phyloP scores from a whole-genome alignment of 2,888 invertebrate species.

The Calameuta idolon region DNA sequence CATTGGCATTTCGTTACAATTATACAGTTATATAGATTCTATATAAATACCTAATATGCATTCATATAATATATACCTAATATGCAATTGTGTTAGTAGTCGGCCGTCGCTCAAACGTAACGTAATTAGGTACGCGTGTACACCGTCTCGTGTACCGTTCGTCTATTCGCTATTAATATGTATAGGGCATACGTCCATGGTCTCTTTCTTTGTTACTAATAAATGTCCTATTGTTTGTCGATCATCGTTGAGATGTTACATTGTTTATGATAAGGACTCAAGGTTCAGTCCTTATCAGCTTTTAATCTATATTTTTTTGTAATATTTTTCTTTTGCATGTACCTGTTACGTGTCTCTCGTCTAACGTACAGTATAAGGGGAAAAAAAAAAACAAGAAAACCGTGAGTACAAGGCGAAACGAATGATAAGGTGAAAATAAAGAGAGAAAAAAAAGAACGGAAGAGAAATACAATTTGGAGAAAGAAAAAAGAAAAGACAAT shows the following conservation, averaged over 20 bases:
- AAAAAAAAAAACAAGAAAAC: conserved; percentile 12
- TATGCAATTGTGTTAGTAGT: conserved; percentile 64
- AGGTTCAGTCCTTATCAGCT: not conserved
- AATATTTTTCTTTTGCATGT: conserved; percentile 14
- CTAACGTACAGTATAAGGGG: conserved; percentile 25
- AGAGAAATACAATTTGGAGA: not conserved
- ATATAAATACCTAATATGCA: conserved; percentile 67
- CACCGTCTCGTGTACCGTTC: conserved; percentile 20
- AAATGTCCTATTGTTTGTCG: conserved; percentile 3
- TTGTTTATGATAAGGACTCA: not conserved
- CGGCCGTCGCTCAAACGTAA: conserved; percentile 59
- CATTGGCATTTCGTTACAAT: conserved; percentile 66
- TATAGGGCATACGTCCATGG: conserved; percentile 1
- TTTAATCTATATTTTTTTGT: conserved; percentile 10
- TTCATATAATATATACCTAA: conserved; percentile 66
- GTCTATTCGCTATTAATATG: conserved; percentile 1
- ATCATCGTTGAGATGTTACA: not conserved
- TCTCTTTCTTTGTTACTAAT: not conserved
- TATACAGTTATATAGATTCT: conserved; percentile 66
- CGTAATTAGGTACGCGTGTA: conserved; percentile 38
- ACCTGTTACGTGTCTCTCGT: conserved; percentile 14
- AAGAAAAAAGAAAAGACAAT: not conserved
- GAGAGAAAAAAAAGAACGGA: not conserved
- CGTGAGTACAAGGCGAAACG: conserved; percentile 3
- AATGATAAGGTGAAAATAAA: not conserved